Base-by-base conservation (phyloP, 2,113 vertebrate genomes). In the Scalopus aquaticus region DNA sequence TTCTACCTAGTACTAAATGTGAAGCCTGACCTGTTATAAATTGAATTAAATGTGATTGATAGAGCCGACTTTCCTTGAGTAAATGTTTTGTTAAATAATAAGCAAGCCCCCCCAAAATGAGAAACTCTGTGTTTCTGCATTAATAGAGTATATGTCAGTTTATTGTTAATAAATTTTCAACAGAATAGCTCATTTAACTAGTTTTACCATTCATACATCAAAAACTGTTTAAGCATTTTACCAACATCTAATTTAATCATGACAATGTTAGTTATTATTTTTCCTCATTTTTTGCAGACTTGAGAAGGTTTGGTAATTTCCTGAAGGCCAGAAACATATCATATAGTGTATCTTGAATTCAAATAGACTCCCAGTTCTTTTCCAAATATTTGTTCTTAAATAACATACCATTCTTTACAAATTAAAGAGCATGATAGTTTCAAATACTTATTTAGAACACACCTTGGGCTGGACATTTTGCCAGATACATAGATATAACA, bases 321-420 rank as follows among this genome's bases (percentile, higher is more conserved):
- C 77, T 28, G 28, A 22, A 77, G 5, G 35, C 62, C 37, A 82
- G 65, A 91, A 80, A 77, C 35, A 49, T 46, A 67, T 10, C 58
- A 77, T 80, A 6, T 46, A 82, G 67, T 46, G 4, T 5, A 88
- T 51, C 28, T n/a, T 87, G 26, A 88, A 91, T 51, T 88, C 56
- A 69, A 85, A 82, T n/a, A 84, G 19, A 86, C n/a, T 3, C 32
- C 32, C 19, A 91, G 7, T 3, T 91, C 35, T 58, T 91, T 62
- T 83, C 67, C 15, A 64, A 95, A 80, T 46, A 72, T 83, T 93
- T 94, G 1, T 46, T 87, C 54, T 94, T 88, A 80, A 74, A 30
- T 69, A 9, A 37, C 44, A 77, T 1, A 54, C 7, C 17, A 78
- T 77, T 69, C n/a, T 81, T 90, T 81, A 70, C 5, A 83, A 81